Base-by-base conservation (phyloP, 2,888 invertebrate species). In the Papilio gigon region DNA sequence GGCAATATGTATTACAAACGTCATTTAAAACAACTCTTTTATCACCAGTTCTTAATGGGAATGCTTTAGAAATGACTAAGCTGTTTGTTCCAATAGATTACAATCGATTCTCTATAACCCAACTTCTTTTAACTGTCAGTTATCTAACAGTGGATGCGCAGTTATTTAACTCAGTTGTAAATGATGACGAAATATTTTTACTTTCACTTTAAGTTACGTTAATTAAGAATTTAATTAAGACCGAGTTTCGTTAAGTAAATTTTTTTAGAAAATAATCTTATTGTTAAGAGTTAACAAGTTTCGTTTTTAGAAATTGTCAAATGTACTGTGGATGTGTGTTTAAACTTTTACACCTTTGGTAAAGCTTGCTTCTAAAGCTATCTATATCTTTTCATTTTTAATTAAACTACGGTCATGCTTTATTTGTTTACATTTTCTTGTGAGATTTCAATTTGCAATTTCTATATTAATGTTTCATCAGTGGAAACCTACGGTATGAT, bases 81-180 rank as follows among this genome's bases (percentile, higher is more conserved):
- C 30, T 40, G 66, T 70, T 73, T 70, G 72, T 70, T 61, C 63
- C 64, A 70, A 59, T 60, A 65, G 71, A 72, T 73, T 65, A 65
- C 70, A 71, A 75, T 77, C 75, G 74, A 72, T 71, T 72, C 67
- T 68, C 30, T n/a, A 40, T 14, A 44, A 33, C 12, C 17, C 40
- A 74, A 73, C 76, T 70, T 73, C 73, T 76, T 72, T 70, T 76
- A 80, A 81, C 80, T 80, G 74, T 72, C 76, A 68, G 76, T 81
- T 82, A 82, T 81, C 78, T 76, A 78, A 77, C 73, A 70, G 62
- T 75, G 74, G 77, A 77, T 78, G 79, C 79, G 72, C 79, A 80
- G 79, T 75, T 77, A 77, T 73, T 75, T 71, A 74, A 73, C 75
- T 72, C 62, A 67, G 65, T 58, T 65, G 81, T 81, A 74, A 80